Conservation (phyloP, 2,113 vertebrate genomes). For the Menura novaehollandiae region DNA sequence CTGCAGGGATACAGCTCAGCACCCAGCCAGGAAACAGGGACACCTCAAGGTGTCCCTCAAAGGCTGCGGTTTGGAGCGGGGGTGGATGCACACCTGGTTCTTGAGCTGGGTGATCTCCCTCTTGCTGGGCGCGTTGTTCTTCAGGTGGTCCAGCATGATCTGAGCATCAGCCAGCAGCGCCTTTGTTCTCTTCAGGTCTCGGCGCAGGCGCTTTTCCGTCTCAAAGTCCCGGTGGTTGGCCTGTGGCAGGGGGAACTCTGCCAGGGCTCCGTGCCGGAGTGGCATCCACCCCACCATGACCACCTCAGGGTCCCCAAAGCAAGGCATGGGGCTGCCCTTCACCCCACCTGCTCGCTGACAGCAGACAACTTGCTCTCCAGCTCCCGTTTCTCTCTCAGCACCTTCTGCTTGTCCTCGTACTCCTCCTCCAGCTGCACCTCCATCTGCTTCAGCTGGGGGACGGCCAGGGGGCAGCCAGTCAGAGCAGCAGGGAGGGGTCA, state of each 20-base stretch:
- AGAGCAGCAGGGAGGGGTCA: fast-evolving
- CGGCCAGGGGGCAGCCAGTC: background rate
- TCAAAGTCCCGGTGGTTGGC: constrained; percentile 88
- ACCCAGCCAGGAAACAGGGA: background rate
- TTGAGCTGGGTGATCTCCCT: constrained; percentile 95
- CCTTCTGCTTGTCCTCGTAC: constrained; percentile 96
- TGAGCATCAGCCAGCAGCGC: constrained; percentile 91
- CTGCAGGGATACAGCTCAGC: constrained; percentile 66
- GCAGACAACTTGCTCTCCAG: constrained; percentile 86
- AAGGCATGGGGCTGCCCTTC: background rate
- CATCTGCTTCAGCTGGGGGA: constrained; percentile 89
- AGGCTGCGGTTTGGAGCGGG: background rate
- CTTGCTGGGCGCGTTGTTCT: constrained; percentile 96
- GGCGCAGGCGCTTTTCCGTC: constrained; percentile 89
- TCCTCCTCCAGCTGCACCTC: constrained; percentile 95
- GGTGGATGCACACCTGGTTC: constrained; percentile 82
- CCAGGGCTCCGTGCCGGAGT: fast-evolving
- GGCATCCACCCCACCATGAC: fast-evolving
- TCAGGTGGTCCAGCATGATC: constrained; percentile 98
- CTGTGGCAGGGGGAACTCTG: constrained; percentile 40
- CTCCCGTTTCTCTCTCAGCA: constrained; percentile 90
- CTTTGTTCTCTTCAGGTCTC: constrained; percentile 95
- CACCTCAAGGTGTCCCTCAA: background rate
- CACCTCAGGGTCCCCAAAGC: background rate
- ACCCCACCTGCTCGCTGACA: constrained; percentile 84